Conservation (phyloP, 1,140 invertebrate genomes). For the Drosophila littoralis region DNA sequence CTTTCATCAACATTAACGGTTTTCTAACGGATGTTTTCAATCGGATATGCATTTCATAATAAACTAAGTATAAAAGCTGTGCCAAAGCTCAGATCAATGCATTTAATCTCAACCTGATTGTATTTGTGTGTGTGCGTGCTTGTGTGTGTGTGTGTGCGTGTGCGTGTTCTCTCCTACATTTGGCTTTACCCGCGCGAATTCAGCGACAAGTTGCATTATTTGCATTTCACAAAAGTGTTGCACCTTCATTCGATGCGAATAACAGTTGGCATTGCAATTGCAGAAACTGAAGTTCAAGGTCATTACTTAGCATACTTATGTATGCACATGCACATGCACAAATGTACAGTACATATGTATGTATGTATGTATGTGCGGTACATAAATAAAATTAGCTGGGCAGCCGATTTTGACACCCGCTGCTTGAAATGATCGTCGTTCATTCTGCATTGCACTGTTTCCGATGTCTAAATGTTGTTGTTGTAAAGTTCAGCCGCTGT, state of each 20-base stretch:
- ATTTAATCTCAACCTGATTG: neutral
- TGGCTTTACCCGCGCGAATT: too few relatives aligned
- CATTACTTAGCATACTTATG: constrained; percentile 50
- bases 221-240: constrained; percentile 35
- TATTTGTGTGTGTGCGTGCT: neutral
- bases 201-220: constrained; percentile 8
- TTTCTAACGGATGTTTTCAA: constrained; percentile 10
- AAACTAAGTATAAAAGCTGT: constrained; percentile 26
- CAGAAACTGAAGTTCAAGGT: constrained; percentile 70
- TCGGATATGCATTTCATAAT: neutral
- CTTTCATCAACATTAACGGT: neutral
- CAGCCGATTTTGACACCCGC: constrained; percentile 6
- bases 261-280: constrained; percentile 22
- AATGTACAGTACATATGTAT: constrained; percentile 1
- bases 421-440: constrained; percentile 27
- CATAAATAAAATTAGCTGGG: neutral
- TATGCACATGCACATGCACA: neutral
- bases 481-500: constrained; percentile 40
- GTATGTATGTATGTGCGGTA: neutral
- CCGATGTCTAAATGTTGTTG: constrained; percentile 28
- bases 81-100: constrained; percentile 3
- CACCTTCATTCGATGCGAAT: constrained; percentile 41
- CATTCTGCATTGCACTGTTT: constrained; percentile 25
- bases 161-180: neutral
- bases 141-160: neutral